Evolutionary conservation across 2,797 vertebrate species (phyloP).

Genomic region (Dromococcyx pavoninus): DNA sequence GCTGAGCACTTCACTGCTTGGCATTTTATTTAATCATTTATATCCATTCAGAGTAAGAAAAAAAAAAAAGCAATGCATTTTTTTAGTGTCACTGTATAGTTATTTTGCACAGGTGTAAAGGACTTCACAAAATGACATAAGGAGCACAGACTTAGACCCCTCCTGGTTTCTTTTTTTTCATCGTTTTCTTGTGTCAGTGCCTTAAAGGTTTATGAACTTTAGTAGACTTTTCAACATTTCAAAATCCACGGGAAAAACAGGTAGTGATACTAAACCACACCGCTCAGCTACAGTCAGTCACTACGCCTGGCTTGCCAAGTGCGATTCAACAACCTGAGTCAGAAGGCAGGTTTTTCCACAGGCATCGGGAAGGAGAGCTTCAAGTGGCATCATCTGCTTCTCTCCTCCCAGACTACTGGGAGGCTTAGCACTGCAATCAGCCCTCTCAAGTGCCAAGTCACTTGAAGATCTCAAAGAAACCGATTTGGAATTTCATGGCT

Average conservation of each 20-base stretch:
- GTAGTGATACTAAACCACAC: background rate
- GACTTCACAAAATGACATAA: background rate
- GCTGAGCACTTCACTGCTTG: background rate
- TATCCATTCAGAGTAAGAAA: background rate
- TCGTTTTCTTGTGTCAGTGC: background rate
- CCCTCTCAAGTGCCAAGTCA: background rate
- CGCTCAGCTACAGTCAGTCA: background rate
- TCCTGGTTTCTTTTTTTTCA: background rate
- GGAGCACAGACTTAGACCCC: background rate
- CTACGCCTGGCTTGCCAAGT: background rate
- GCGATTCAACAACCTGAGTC: background rate
- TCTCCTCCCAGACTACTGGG: background rate
- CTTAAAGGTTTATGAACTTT: background rate
- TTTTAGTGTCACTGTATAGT: background rate
- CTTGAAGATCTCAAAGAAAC: background rate
- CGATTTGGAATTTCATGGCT: background rate
- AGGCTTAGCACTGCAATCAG: background rate
- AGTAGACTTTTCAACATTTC: background rate
- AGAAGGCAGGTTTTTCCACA: background rate
- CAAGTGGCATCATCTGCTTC: background rate
- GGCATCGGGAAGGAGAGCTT: background rate
- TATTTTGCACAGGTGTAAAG: background rate
- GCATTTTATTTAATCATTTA: conserved; percentile 6
- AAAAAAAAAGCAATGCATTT: background rate
- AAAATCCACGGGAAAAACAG: background rate